Percentiles rank a stretch among this genome's conserved stretches.
phyloP scores from a whole-genome alignment of 2,888 invertebrate species.

The Rhyacophila evoluta region DNA sequence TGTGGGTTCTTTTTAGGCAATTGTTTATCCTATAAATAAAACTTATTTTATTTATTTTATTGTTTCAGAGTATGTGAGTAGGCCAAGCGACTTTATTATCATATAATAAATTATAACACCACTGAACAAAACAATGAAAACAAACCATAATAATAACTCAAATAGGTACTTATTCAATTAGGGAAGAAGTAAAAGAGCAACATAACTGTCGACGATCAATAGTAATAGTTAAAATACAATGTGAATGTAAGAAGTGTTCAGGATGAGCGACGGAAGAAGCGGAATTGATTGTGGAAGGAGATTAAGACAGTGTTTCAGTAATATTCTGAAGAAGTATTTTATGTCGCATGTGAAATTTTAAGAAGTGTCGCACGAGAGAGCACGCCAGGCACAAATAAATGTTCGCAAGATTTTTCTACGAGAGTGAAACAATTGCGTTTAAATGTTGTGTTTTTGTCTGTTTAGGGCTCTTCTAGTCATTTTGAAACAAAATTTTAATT shows the following conservation, averaged over 20 bases:
- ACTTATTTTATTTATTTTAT: too few species aligned
- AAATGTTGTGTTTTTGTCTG: not conserved
- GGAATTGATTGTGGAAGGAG: not conserved
- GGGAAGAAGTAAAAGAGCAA: too few species aligned
- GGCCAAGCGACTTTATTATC: not conserved
- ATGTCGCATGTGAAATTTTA: not conserved
- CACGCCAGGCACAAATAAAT: too few species aligned
- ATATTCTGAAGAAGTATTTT: not conserved
- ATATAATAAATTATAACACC: not conserved
- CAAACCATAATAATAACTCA: too few species aligned
- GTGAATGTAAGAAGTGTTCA: not conserved
- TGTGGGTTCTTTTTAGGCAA: not conserved
- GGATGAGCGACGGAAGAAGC: not conserved
- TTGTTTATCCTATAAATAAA: too few species aligned
- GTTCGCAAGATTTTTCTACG: too few species aligned
- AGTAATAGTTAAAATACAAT: too few species aligned
- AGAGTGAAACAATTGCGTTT: not conserved
- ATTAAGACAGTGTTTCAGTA: not conserved
- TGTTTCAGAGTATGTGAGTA: not conserved
- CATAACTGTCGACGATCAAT: too few species aligned
- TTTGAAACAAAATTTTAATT: not conserved
- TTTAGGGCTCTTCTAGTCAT: not conserved
- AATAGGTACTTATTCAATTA: too few species aligned
- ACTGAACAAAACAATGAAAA: not conserved
- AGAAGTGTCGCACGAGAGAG: too few species aligned